Conservation (phyloP, 2,888 invertebrate genomes). For the Agelastica alni region DNA sequence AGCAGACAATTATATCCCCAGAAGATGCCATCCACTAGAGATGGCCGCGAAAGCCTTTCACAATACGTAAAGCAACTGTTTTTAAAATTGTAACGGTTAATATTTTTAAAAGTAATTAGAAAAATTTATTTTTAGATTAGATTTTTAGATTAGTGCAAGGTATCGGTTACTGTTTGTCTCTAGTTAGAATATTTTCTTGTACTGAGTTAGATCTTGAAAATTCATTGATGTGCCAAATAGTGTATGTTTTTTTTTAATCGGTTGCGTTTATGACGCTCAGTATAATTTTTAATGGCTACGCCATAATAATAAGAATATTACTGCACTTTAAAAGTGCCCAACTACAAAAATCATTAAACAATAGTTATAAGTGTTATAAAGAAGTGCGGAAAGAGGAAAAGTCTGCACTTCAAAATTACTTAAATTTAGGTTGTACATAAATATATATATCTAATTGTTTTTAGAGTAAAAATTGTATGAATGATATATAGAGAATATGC, state of each 20-base stretch:
- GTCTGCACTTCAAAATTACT: conserved; percentile 34
- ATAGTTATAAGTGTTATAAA: conserved; percentile 50
- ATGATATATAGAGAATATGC: conserved; percentile 44
- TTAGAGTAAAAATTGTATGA: conserved; percentile 44
- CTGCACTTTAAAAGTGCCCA: conserved; percentile 55
- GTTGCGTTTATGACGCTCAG: conserved; percentile 47
- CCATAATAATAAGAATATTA: conserved; percentile 48
- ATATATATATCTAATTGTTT: conserved; percentile 42
- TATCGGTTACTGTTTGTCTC: not conserved
- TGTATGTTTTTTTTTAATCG: conserved; percentile 27
- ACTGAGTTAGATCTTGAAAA: conserved; percentile 33
- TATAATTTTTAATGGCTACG: conserved; percentile 51
- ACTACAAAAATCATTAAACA: conserved; percentile 52
- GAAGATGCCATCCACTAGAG: no score
- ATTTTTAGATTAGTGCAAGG: no score
- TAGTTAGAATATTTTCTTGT: conserved; percentile 15
- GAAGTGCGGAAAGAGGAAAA: conserved; percentile 28
- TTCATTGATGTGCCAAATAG: conserved; percentile 45
- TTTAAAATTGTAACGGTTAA: no score
- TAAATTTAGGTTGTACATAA: conserved; percentile 45
- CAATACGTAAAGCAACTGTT: no score
- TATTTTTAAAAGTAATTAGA: no score
- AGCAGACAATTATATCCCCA: no score
- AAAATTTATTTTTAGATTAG: no score
- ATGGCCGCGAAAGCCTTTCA: no score